These are phyloP conservation scores for Hydractinia echinata DNA, from an alignment of 30 jellyfish, hydroid and myxozoan species.

Conservation along the genomic window DNA sequence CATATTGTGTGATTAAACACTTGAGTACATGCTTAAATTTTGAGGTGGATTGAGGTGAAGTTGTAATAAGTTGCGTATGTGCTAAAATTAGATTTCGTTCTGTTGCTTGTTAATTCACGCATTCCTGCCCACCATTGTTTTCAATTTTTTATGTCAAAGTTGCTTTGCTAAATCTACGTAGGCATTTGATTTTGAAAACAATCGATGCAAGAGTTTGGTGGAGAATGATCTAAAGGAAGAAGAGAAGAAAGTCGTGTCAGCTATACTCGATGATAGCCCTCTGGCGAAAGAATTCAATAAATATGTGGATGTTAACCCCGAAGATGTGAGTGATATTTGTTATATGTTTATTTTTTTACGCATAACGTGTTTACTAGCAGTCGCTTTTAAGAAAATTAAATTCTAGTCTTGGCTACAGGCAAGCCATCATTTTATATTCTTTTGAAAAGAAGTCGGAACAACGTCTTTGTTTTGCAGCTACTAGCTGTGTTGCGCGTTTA, in stretches of 20 bases:
- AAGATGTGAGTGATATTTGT: background rate
- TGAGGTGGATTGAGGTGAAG: too few relatives aligned
- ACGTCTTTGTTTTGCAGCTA: too few relatives aligned
- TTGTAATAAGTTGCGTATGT: too few relatives aligned
- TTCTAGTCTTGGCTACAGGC: too few relatives aligned
- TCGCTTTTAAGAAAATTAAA: too few relatives aligned
- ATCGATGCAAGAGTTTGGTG: constrained; percentile 14
- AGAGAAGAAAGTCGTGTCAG: constrained; percentile 8
- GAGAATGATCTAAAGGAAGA: constrained; percentile 2
- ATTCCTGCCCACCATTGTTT: background rate
- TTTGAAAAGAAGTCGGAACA: too few relatives aligned
- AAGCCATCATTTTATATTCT: too few relatives aligned
- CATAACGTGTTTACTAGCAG: too few relatives aligned
- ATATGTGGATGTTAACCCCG: constrained; percentile 24
- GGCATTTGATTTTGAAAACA: constrained; percentile 37
- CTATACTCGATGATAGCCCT: constrained; percentile 16
- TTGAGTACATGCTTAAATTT: background rate
- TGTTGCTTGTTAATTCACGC: background rate
- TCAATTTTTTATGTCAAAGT: background rate
- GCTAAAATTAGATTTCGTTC: too few relatives aligned
- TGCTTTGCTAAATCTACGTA: background rate
- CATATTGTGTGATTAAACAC: background rate
- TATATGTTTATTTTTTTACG: too few relatives aligned
- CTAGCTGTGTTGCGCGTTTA: too few relatives aligned
- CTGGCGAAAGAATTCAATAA: constrained; percentile 3